phyloP scores from a whole-genome alignment of 2,113 vertebrate genomes.

The Orycteropus afer region DNA sequence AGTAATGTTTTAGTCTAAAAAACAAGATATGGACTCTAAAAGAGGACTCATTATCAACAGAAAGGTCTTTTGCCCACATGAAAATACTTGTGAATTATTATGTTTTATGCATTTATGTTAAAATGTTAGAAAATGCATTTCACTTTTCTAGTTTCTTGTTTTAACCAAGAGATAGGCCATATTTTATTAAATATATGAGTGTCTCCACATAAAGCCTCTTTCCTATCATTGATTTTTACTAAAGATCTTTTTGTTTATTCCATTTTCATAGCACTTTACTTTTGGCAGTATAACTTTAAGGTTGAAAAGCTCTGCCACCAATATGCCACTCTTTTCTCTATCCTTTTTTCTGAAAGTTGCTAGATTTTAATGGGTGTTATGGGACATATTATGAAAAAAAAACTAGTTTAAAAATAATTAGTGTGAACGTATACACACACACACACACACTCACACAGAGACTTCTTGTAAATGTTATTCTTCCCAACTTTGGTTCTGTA shows the following conservation, averaged over 20 bases:
- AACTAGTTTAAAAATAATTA: background rate
- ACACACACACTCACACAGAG: background rate
- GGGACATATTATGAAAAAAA: background rate
- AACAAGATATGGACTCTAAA: background rate
- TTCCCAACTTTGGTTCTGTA: background rate
- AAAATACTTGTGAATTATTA: background rate
- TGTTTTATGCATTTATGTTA: background rate
- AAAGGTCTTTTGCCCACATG: background rate
- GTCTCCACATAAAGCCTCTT: background rate
- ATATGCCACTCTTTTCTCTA: background rate
- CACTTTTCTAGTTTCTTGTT: slow-evolving; percentile 18
- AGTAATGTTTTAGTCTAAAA: background rate
- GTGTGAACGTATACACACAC: background rate
- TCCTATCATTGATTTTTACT: background rate
- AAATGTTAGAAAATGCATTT: background rate
- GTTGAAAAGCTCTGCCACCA: background rate
- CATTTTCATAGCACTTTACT: background rate
- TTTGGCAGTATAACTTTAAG: background rate
- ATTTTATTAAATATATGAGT: background rate
- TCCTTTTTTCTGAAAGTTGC: background rate
- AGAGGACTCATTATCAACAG: background rate
- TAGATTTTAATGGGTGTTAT: background rate
- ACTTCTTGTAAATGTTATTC: background rate
- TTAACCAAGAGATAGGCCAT: background rate
- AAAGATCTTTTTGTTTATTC: background rate